Evolutionary conservation across 2,113 vertebrate genomes (phyloP).

Genomic region (Periophthalmodon schlosseri): DNA sequence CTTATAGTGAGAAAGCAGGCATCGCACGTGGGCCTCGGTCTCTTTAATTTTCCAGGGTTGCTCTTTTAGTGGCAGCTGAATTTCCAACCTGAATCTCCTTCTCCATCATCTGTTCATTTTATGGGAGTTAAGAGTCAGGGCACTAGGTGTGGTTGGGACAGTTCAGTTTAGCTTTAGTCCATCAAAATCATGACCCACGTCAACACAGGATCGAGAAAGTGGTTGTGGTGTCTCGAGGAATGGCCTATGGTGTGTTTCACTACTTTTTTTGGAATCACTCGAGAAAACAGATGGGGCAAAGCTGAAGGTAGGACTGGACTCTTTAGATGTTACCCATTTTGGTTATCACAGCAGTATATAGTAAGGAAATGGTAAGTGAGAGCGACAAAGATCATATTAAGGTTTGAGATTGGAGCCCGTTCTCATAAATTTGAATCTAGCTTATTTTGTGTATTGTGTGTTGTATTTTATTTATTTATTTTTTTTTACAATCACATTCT

Average conservation of each 20-base stretch:
- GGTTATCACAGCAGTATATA: not conserved
- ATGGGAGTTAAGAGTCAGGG: constrained; percentile 3
- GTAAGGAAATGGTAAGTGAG: not conserved
- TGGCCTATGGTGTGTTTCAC: constrained; percentile 31
- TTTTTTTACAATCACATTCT: not conserved
- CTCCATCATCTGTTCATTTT: constrained; percentile 11
- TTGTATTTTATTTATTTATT: not conserved
- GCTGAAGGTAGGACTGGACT: constrained; percentile 43
- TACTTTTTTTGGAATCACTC: constrained; percentile 29
- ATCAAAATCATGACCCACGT: constrained; percentile 40
- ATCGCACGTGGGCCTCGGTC: constrained; percentile 29
- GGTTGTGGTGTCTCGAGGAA: constrained; percentile 36
- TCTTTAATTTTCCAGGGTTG: constrained; percentile 20
- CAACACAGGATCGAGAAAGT: constrained; percentile 26
- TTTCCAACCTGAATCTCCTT: constrained; percentile 2
- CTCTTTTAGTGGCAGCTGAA: not conserved
- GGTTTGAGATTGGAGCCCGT: too few relatives aligned
- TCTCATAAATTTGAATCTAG: not conserved
- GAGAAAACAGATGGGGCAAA: constrained; percentile 16
- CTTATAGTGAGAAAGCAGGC: constrained; percentile 43
- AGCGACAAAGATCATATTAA: too few relatives aligned
- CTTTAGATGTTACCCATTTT: not conserved
- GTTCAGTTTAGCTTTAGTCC: not conserved
- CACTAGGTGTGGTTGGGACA: constrained; percentile 1
- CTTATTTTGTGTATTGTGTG: not conserved